Percentiles rank a stretch among this genome's conserved stretches.
Conservation (phyloP, 2,888 invertebrate species). For the Tubulanus polymorphus region DNA sequence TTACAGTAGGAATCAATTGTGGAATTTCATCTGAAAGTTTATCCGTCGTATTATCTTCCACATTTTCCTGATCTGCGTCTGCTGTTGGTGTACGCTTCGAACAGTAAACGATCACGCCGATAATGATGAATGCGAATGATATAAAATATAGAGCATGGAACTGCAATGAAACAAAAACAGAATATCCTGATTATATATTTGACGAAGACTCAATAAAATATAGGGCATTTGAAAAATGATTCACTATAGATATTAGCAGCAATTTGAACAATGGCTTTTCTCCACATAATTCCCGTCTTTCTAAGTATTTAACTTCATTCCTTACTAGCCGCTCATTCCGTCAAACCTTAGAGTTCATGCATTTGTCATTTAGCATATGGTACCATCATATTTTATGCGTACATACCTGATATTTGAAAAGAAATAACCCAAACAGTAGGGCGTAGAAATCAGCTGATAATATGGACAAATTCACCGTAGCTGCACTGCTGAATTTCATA, state of each 20-base stretch:
- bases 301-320: too few species aligned
- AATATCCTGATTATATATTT: constrained; percentile 1
- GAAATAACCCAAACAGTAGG: constrained; percentile 71
- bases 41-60: too few species aligned
- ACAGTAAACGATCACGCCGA: constrained; percentile 65
- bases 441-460: constrained; percentile 82
- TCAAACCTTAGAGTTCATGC: too few species aligned
- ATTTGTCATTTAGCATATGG: too few species aligned
- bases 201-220: too few species aligned
- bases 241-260: too few species aligned
- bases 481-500: constrained; percentile 73
- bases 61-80: neutral
- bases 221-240: too few species aligned
- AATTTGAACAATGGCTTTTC: too few species aligned
- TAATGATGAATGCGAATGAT: constrained; percentile 72
- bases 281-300: too few species aligned
- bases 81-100: constrained; percentile 7
- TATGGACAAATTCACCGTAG: constrained; percentile 75
- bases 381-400: neutral
- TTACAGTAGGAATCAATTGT: too few species aligned
- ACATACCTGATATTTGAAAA: constrained; percentile 74
- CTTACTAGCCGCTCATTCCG: too few species aligned
- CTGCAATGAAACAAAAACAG: constrained; percentile 57
- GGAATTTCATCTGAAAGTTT: too few species aligned
- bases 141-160: constrained; percentile 79